These are phyloP conservation scores for Callorhinus ursinus DNA, from an alignment of 2,113 vertebrate genomes.

Conservation along the genomic window DNA sequence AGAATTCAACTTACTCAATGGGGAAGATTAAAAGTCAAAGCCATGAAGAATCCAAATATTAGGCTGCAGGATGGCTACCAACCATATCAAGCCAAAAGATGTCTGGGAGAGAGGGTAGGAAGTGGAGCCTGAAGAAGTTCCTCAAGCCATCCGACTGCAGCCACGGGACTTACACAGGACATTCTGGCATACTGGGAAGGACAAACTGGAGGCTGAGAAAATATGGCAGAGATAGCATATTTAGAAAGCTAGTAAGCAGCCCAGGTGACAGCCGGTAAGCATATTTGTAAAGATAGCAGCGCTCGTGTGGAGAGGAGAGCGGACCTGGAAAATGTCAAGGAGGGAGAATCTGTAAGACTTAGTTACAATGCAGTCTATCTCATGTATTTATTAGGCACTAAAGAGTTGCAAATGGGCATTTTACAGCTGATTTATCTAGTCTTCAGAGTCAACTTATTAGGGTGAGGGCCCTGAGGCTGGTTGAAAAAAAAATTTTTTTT, in stretches of 20 bases:
- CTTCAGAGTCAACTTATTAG: neutral
- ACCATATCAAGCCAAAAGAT: neutral
- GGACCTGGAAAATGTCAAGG: neutral
- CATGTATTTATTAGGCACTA: neutral
- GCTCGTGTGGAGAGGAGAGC: neutral
- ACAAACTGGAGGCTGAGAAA: neutral
- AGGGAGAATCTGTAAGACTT: neutral
- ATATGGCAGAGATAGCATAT: too few relatives aligned
- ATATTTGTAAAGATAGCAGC: neutral
- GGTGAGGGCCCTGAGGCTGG: neutral
- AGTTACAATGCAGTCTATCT: neutral
- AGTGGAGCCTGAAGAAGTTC: too few relatives aligned
- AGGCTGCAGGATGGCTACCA: neutral
- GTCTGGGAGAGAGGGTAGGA: fast-evolving
- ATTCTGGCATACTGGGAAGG: neutral
- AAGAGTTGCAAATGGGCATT: neutral
- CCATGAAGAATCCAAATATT: neutral
- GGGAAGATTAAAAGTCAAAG: neutral
- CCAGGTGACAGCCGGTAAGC: neutral
- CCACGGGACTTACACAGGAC: neutral
- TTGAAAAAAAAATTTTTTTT: neutral
- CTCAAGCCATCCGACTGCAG: neutral
- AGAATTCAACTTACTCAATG: neutral
- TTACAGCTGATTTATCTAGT: neutral
- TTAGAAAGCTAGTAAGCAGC: neutral